Conservation (phyloP, 1,140 invertebrate species). For the Drosophila sproati region DNA sequence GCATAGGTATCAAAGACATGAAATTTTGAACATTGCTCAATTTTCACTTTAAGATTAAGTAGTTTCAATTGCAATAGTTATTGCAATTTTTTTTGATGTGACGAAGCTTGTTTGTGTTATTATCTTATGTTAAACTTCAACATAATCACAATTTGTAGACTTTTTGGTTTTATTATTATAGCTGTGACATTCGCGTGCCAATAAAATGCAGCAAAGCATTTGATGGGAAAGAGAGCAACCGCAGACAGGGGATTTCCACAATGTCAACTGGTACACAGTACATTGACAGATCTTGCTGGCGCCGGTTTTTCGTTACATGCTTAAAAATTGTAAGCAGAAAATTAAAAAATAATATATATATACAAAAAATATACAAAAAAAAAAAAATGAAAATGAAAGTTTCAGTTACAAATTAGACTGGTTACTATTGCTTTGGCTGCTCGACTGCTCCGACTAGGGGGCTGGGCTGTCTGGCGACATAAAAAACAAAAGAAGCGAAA, state of each 20-base stretch:
- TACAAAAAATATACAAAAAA: conserved; percentile 11
- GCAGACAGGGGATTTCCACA: background rate
- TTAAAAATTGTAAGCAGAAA: conserved; percentile 38
- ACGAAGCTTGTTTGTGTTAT: conserved; percentile 29
- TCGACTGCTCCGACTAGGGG: conserved; percentile 1
- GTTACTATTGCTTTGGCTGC: conserved; percentile 17
- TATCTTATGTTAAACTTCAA: conserved; percentile 29
- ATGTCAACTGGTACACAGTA: conserved; percentile 29
- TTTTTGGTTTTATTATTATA: conserved; percentile 37
- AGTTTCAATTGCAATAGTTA: conserved; percentile 3
- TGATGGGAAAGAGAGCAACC: background rate
- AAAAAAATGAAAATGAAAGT: conserved; percentile 77
- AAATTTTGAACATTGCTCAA: conserved; percentile 1
- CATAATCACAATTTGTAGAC: conserved; percentile 57
- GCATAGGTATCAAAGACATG: background rate
- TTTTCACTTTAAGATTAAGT: conserved; percentile 14
- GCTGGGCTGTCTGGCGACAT: conserved; percentile 14
- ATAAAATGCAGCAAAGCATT: conserved; percentile 48
- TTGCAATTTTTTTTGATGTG: conserved; percentile 38
- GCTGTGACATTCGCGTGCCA: conserved; percentile 53
- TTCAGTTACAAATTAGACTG: conserved; percentile 71
- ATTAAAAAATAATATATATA: conserved; percentile 17
- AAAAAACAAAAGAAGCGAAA: conserved; percentile 17
- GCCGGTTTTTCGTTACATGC: conserved; percentile 45
- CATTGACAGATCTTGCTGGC: conserved; percentile 24